Evolutionary conservation across 53 echinoderm and acorn worm species (phyloP).

Genomic region (Zoroaster sp.): DNA sequence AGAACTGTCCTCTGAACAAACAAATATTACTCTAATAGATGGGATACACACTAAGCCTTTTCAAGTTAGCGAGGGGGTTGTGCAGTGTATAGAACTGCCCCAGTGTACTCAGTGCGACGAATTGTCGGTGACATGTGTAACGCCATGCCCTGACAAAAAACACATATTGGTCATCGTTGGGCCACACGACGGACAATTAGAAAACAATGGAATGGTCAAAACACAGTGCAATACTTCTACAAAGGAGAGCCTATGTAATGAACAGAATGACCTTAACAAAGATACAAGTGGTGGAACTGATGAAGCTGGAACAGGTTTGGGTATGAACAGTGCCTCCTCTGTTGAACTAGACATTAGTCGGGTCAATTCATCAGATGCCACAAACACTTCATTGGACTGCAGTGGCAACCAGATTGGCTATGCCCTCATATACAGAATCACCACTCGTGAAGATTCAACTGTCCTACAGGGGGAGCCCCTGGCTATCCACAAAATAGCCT

Average conservation of each 20-base stretch:
- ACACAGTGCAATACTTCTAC: conserved; percentile 65
- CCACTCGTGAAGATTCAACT: conserved; percentile 17
- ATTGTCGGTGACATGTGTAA: conserved; percentile 61
- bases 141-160: conserved; percentile 67
- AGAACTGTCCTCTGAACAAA: conserved; percentile 26
- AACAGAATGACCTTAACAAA: conserved; percentile 85
- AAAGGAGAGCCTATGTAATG: conserved; percentile 24
- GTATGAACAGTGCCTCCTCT: background rate
- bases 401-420: conserved; percentile 14
- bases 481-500: conserved; percentile 62
- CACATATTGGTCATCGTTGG: conserved; percentile 72
- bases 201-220: conserved; percentile 22
- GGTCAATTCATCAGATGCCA: background rate
- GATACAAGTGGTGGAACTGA: conserved; percentile 32
- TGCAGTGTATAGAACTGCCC: conserved; percentile 78
- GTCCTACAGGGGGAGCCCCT: conserved; percentile 60
- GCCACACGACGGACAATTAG: conserved; percentile 61
- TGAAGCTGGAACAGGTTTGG: conserved; percentile 50
- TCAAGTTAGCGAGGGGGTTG: conserved; percentile 51
- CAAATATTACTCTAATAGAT: background rate
- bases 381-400: conserved; percentile 7
- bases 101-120: conserved; percentile 50
- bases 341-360: background rate
- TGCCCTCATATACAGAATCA: conserved; percentile 60
- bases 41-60: conserved; percentile 24